Conservation (phyloP, 2,797 vertebrate species). For the Gorsachius magnificus region DNA sequence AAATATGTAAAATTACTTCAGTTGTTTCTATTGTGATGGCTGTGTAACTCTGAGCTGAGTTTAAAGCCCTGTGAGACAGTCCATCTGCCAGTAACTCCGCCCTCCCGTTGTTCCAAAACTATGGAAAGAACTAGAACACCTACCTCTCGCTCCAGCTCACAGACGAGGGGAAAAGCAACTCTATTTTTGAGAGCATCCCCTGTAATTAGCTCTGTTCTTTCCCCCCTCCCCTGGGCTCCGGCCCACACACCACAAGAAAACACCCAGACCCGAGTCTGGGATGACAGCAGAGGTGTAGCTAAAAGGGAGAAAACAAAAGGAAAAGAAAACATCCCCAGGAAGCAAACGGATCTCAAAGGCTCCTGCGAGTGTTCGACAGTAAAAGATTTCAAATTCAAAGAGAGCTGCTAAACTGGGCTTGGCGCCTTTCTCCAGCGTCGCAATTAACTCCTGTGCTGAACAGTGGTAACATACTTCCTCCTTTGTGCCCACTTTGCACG, state of each 20-base stretch:
- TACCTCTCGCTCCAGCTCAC: not conserved
- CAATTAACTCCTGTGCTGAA: not conserved
- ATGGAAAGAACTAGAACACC: not conserved
- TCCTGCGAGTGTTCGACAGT: not conserved
- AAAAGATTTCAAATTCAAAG: not conserved
- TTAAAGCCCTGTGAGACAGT: not conserved
- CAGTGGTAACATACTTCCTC: not conserved
- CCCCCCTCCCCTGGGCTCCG: not conserved
- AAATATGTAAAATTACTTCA: not conserved
- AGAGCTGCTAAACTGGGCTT: not conserved
- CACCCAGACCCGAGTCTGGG: not conserved
- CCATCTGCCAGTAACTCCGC: not conserved
- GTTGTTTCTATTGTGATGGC: not conserved
- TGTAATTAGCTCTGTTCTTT: conserved; percentile 44
- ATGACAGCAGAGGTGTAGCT: not conserved
- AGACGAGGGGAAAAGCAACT: not conserved
- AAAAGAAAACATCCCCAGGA: conserved; percentile 23
- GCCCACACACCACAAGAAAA: not conserved
- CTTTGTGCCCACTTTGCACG: not conserved
- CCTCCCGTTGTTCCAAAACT: not conserved
- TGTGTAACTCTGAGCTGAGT: not conserved
- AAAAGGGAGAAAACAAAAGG: not conserved
- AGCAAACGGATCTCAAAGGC: not conserved
- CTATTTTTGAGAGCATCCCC: conserved; percentile 44
- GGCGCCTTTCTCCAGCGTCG: not conserved